These are phyloP conservation scores for Streptopelia turtur DNA, from an alignment of 2,797 vertebrate species.

Conservation along the genomic window DNA sequence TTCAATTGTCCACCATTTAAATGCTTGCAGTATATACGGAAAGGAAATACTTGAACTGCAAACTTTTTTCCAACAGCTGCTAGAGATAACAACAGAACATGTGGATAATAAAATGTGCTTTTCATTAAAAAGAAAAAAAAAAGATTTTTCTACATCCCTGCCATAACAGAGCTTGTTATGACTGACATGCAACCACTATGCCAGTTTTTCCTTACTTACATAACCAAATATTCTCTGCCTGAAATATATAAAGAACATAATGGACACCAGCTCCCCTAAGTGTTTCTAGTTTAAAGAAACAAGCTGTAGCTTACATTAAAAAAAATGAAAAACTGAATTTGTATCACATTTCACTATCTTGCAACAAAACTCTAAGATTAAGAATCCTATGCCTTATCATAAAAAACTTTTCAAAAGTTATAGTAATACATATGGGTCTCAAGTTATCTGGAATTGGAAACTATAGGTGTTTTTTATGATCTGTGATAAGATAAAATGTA, in stretches of 20 bases:
- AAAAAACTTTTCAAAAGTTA: background rate
- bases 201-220: background rate
- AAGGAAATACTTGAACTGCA: background rate
- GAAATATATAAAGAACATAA: background rate
- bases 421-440: background rate
- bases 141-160: background rate
- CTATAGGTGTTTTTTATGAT: background rate
- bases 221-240: background rate
- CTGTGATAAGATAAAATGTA: slow-evolving; percentile 1
- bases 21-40: background rate
- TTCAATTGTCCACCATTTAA: background rate
- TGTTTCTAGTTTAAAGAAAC: background rate
- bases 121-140: background rate
- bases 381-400: background rate
- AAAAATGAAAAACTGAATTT: background rate
- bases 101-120: background rate
- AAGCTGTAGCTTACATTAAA: background rate
- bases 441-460: background rate
- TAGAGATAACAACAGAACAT: background rate
- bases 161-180: background rate
- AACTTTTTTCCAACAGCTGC: background rate
- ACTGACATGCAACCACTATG: background rate
- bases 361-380: background rate
- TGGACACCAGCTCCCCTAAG: background rate
- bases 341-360: background rate